Evolutionary conservation across 1,140 invertebrate genomes (phyloP).

Genomic region (Riptortus pedestris): DNA sequence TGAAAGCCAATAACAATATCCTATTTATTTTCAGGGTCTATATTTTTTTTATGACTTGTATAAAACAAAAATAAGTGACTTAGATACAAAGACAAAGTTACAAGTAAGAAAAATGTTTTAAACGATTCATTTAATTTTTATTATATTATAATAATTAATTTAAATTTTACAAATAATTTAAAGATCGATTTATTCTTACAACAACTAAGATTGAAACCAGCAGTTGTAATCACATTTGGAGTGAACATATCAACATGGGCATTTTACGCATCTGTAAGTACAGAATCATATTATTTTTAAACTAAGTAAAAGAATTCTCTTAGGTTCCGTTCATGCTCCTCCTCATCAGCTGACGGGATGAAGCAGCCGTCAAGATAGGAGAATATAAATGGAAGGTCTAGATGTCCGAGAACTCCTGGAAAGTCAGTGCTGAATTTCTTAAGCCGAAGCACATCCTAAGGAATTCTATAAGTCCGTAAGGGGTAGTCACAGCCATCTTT

Average conservation of each 20-base stretch:
- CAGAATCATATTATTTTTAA: background rate
- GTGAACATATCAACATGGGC: background rate
- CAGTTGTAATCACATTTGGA: background rate
- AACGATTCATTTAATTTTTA: background rate
- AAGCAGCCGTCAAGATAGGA: background rate
- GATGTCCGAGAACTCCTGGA: background rate
- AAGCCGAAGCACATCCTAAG: background rate
- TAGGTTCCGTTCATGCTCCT: background rate
- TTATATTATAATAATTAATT: background rate
- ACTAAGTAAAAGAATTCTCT: background rate
- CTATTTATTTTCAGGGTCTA: background rate
- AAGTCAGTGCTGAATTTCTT: background rate
- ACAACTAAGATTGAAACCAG: background rate
- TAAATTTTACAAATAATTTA: background rate
- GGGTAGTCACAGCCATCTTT: background rate
- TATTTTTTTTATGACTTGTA: background rate
- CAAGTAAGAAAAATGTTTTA: background rate
- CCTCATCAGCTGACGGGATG: background rate
- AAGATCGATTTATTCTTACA: background rate
- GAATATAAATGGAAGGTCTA: background rate
- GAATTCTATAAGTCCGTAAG: too few species aligned
- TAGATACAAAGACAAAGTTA: background rate
- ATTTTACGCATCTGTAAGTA: constrained; percentile 1
- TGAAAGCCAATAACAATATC: background rate
- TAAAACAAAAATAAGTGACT: background rate